Conservation (phyloP, 2,113 vertebrate species). For the Ovis aries region DNA sequence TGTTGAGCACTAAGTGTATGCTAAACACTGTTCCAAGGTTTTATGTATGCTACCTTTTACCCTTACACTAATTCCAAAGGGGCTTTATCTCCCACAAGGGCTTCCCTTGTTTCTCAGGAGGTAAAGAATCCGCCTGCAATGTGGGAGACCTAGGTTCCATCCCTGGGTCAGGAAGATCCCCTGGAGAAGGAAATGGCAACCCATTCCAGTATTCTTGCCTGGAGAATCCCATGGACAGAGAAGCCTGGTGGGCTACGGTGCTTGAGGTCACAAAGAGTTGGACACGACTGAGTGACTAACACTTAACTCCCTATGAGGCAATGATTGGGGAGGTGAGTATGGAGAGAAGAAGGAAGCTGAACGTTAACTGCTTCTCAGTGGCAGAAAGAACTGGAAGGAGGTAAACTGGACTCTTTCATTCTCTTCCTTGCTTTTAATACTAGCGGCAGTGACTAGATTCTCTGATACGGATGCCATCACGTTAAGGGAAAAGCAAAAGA, state of each 20-base stretch:
- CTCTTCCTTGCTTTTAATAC: not conserved
- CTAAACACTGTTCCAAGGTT: not conserved
- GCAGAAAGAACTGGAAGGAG: not conserved
- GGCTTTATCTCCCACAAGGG: not conserved
- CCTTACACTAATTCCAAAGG: not conserved
- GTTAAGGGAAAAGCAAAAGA: not conserved
- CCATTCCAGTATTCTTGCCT: not conserved
- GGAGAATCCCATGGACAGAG: not conserved
- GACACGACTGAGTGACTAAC: not conserved
- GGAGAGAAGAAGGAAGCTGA: not conserved
- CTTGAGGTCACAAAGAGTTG: not conserved
- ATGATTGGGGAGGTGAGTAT: not conserved
- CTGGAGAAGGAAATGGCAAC: not conserved
- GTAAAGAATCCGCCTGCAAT: not conserved
- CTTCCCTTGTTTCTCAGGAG: not conserved
- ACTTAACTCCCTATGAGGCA: not conserved
- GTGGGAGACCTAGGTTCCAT: not conserved
- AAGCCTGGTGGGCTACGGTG: not conserved
- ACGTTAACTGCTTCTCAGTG: not conserved
- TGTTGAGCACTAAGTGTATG: not conserved
- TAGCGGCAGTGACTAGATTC: not conserved
- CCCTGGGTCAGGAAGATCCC: not conserved
- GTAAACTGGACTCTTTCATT: not conserved
- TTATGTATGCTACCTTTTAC: not conserved
- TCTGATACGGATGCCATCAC: not conserved